phyloP scores from a whole-genome alignment of 2,888 invertebrate species.

The Ormyrus pomaceus region DNA sequence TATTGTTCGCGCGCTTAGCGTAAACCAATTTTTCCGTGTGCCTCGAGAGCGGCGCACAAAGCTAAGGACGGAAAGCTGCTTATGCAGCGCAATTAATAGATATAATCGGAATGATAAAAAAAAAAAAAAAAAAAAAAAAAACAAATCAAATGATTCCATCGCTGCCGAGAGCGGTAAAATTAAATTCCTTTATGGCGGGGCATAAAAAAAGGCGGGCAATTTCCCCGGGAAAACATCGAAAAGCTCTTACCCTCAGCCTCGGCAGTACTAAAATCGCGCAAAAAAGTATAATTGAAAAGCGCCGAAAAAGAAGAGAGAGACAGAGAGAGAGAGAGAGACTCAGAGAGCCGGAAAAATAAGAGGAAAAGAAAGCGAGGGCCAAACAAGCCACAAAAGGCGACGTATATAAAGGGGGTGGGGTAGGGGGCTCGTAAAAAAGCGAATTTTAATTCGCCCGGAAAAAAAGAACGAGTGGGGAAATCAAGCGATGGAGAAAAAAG shows the following conservation, averaged over 20 bases:
- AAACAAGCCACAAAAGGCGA: slow-evolving; percentile 53
- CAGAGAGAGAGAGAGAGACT: slow-evolving; percentile 22
- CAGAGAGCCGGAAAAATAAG: slow-evolving; percentile 40
- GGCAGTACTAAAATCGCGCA: slow-evolving; percentile 52
- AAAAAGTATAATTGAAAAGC: slow-evolving; percentile 52
- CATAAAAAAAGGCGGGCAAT: slow-evolving; percentile 36
- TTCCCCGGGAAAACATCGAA: slow-evolving; percentile 50
- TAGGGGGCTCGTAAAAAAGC: slow-evolving; percentile 37
- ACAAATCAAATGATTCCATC: slow-evolving; percentile 34
- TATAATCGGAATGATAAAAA: not conserved
- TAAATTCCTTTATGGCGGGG: slow-evolving; percentile 39
- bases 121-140: not conserved
- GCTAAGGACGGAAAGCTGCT: no score
- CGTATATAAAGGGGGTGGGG: slow-evolving; percentile 20
- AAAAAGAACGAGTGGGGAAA: slow-evolving; percentile 22
- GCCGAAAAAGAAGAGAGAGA: slow-evolving; percentile 26
- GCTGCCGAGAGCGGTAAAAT: slow-evolving; percentile 8
- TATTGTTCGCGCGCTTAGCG: not conserved
- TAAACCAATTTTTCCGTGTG: not conserved
- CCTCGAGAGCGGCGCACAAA: not conserved
- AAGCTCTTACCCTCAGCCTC: slow-evolving; percentile 36
- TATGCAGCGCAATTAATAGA: slow-evolving; percentile 12
- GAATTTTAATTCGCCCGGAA: slow-evolving; percentile 50
- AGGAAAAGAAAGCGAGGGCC: slow-evolving; percentile 22
- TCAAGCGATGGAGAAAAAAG: slow-evolving; percentile 21